These are phyloP conservation scores for Odobenus rosmarus DNA, from an alignment of 2,113 vertebrate species.

Conservation along the genomic window DNA sequence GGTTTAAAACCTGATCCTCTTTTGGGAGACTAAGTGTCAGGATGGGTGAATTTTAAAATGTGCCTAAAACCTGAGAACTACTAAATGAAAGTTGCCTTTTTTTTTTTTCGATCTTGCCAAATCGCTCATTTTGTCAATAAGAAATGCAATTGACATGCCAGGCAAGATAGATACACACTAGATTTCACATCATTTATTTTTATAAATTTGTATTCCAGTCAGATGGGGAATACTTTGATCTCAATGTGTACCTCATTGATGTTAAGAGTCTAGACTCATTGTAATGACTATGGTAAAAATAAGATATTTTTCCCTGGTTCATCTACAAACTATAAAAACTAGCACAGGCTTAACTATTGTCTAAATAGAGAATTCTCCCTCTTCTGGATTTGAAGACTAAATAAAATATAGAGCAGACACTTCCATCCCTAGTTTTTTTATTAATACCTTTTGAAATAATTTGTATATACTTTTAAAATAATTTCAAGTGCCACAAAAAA, in stretches of 20 bases:
- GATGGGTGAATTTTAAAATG: conserved; percentile 68
- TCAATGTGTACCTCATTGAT: background rate
- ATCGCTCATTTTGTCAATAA: conserved; percentile 73
- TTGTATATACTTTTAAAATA: conserved; percentile 77
- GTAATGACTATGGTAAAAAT: conserved; percentile 34
- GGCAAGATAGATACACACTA: background rate
- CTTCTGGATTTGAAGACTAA: conserved; percentile 69
- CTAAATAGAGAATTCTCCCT: conserved; percentile 68
- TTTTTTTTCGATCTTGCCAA: conserved; percentile 64
- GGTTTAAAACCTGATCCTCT: conserved; percentile 69
- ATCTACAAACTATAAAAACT: conserved; percentile 52
- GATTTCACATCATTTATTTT: conserved; percentile 60
- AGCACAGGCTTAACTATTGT: conserved; percentile 53
- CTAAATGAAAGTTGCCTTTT: conserved; percentile 68
- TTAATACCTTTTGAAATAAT: conserved; percentile 77
- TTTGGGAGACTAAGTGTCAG: conserved; percentile 57
- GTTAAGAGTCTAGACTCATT: conserved; percentile 58
- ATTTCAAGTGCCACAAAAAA: conserved; percentile 78
- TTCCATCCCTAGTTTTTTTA: conserved; percentile 62
- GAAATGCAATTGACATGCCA: conserved; percentile 61
- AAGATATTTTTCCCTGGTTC: conserved; percentile 30
- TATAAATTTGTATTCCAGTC: conserved; percentile 66
- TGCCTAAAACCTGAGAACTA: conserved; percentile 37
- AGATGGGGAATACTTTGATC: conserved; percentile 42
- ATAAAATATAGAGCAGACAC: conserved; percentile 70